A percentile compares a stretch with the other conserved stretches of the same genome.
Evolutionary conservation across 2,888 invertebrate genomes (phyloP).

Genomic region (Lepidonotus clava): DNA sequence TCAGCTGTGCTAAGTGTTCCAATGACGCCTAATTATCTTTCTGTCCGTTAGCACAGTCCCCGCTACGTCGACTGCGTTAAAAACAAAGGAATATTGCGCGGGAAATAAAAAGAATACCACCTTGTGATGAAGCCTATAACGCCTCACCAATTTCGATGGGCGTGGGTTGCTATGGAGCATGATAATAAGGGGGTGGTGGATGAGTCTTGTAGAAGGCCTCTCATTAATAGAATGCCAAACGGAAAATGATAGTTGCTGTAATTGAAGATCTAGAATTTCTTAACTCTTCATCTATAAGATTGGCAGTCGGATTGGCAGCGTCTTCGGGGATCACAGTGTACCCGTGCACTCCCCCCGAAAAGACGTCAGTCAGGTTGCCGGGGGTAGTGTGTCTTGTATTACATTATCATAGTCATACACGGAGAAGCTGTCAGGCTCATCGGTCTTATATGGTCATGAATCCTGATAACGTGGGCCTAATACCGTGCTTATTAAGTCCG

Average conservation of each 20-base stretch:
- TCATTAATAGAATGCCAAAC: not conserved
- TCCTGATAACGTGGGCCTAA: not conserved
- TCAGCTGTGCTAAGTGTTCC: slow-evolving; percentile 8
- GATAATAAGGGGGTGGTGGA: too few species aligned
- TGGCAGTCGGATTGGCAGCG: too few species aligned
- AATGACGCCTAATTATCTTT: not conserved
- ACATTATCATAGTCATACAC: slow-evolving; percentile 28
- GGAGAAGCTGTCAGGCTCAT: not conserved
- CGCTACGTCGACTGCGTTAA: not conserved
- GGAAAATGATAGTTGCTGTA: not conserved
- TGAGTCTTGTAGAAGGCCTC: too few species aligned
- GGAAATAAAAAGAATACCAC: too few species aligned
- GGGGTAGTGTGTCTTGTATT: not conserved
- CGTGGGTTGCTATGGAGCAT: too few species aligned
- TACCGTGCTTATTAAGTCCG: not conserved
- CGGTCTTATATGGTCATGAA: not conserved
- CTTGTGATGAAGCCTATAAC: too few species aligned
- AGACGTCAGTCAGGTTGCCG: not conserved
- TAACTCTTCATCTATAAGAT: too few species aligned
- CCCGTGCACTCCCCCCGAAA: not conserved
- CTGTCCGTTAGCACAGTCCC: not conserved
- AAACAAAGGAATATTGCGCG: too few species aligned
- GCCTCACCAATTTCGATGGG: too few species aligned
- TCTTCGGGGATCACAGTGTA: not conserved
- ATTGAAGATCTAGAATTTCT: too few species aligned